These are phyloP conservation scores for Platyura marginata DNA, from an alignment of 1,140 invertebrate species.

Conservation along the genomic window DNA sequence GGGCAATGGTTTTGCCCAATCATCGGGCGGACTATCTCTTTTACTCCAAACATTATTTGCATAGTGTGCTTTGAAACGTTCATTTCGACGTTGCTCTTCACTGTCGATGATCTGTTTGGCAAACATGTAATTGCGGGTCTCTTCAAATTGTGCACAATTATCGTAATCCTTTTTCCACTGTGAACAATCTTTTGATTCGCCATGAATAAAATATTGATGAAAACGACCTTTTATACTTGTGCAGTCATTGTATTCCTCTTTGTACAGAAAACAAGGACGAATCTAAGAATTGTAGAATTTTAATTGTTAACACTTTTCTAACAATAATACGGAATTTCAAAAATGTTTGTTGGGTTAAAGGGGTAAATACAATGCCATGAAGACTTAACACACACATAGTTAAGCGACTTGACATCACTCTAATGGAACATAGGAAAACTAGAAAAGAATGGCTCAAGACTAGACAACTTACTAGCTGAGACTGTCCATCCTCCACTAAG, in stretches of 20 bases:
- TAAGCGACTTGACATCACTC: no score
- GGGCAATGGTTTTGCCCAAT: slow-evolving; percentile 63
- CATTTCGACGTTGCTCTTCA: slow-evolving; percentile 40
- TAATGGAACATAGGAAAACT: no score
- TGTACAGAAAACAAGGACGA: slow-evolving; percentile 48
- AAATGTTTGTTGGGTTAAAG: background rate
- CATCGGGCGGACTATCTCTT: slow-evolving; percentile 46
- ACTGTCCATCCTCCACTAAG: no score
- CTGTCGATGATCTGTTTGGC: slow-evolving; percentile 43
- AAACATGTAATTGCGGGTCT: slow-evolving; percentile 35
- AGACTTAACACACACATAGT: no score
- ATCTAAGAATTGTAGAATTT: no score
- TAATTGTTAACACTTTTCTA: no score
- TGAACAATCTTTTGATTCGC: slow-evolving; percentile 47
- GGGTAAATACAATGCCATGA: no score
- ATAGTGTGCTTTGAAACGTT: slow-evolving; percentile 43
- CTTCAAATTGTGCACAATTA: slow-evolving; percentile 50
- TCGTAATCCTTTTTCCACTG: slow-evolving; percentile 60
- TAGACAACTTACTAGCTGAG: no score
- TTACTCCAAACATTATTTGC: slow-evolving; percentile 61
- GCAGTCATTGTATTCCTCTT: slow-evolving; percentile 64
- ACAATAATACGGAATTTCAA: background rate
- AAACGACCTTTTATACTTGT: slow-evolving; percentile 50
- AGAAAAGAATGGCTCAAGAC: no score
- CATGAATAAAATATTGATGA: slow-evolving; percentile 71